Conservation (phyloP, 2,888 invertebrate species). For the Diplolepis rosae region DNA sequence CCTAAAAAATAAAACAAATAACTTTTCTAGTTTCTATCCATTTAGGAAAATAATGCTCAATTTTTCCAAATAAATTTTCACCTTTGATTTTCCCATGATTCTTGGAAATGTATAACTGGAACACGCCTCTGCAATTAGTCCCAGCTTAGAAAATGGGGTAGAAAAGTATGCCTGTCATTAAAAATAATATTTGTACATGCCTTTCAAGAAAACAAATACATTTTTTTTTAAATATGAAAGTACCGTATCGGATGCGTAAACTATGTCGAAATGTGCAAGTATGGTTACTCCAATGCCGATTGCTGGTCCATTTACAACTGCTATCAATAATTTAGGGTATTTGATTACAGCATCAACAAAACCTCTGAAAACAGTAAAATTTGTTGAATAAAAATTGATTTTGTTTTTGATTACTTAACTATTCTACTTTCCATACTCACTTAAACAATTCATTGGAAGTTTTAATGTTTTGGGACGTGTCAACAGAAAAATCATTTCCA, state of each 20-base stretch:
- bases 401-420: background rate
- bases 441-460: background rate
- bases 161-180: constrained; percentile 85
- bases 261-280: constrained; percentile 89
- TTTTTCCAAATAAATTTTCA: constrained; percentile 56
- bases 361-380: constrained; percentile 73
- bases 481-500: constrained; percentile 83
- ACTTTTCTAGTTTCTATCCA: too few relatives aligned
- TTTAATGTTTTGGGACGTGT: background rate
- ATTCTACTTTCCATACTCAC: background rate
- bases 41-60: constrained; percentile 43
- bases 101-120: constrained; percentile 90
- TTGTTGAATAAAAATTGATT: constrained; percentile 63
- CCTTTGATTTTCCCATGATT: constrained; percentile 88
- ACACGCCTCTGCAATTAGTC: constrained; percentile 92
- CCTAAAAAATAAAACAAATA: constrained; percentile 68
- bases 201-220: background rate
- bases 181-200: background rate
- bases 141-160: constrained; percentile 90
- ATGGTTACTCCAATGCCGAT: constrained; percentile 93
- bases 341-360: constrained; percentile 86
- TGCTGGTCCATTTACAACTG: constrained; percentile 94
- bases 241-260: constrained; percentile 90
- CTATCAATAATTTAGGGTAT: constrained; percentile 91
- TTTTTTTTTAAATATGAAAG: background rate